Conservation (phyloP, 2,113 vertebrate species). For the Muscicapa adusta region DNA sequence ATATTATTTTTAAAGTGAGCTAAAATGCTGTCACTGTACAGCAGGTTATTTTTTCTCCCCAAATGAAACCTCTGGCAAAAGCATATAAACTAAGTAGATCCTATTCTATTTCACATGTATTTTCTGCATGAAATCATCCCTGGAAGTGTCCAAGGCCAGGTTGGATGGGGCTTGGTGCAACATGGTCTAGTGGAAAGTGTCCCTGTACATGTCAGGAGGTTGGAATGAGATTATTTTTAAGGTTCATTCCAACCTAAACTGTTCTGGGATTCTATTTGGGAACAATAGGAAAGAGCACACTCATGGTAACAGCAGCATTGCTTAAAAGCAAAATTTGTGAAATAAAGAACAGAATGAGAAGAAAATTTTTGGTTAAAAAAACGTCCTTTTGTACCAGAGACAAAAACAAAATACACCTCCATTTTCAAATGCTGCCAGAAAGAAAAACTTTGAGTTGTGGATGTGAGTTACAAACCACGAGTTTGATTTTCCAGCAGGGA, state of each 20-base stretch:
- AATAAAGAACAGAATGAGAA: accelerated
- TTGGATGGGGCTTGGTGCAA: background rate
- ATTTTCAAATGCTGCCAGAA: background rate
- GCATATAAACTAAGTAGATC: background rate
- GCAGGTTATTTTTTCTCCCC: background rate
- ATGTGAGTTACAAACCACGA: accelerated
- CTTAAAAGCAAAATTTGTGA: background rate
- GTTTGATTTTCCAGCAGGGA: background rate
- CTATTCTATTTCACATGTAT: background rate
- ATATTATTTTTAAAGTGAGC: background rate
- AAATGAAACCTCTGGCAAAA: background rate
- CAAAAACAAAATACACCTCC: accelerated
- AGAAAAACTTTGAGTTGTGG: accelerated
- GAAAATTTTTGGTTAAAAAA: background rate
- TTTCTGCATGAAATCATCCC: background rate
- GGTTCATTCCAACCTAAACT: background rate
- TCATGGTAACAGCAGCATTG: background rate
- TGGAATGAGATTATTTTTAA: background rate
- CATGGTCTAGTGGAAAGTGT: background rate
- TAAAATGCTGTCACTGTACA: background rate
- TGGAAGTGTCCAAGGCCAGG: background rate
- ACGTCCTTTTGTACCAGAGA: accelerated
- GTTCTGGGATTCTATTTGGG: background rate
- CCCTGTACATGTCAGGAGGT: background rate
- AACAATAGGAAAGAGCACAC: background rate